Base-by-base conservation (phyloP, 2,888 invertebrate genomes). In the Limnephilus marmoratus region DNA sequence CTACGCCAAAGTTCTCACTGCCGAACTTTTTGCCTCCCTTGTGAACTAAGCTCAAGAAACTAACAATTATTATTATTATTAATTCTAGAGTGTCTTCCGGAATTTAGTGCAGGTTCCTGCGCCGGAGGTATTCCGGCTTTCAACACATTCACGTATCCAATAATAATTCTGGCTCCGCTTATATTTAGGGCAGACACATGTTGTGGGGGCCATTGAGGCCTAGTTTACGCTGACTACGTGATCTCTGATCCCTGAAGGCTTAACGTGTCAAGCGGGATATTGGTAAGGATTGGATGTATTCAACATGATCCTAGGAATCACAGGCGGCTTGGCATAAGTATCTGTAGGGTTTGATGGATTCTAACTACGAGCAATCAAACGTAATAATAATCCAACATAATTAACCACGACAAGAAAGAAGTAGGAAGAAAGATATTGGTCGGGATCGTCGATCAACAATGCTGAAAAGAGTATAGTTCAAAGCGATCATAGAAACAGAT, bases 81-180 rank as follows among this genome's bases (percentile, higher is more conserved):
- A 68, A 68, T 68, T 24, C 68, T n/a, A 68, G 68, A 68, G 68
- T n/a, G n/a, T 68, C 68, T 68, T 68, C 24, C 24, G 68, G 68
- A 68, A 68, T 68, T 68, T 68, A 68, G 68, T 68, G 68, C 68
- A 68, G 68, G 68, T 68, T 68, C 68, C 68, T 68, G 68, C n/a
- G 68, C 24, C n/a, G 68, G 68, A 68, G 68, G 68, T 68, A 68
- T 68, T 68, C 68, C 24, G 9, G 68, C 68, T 68, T 68, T 68
- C 68, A 68, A 68, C 68, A 68, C 68, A 68, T 68, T 68, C 68
- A 68, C 68, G 68, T 68, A 24, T 68, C 68, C 68, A 68, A 68
- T 68, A 68, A 24, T 68, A 68, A 68, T 68, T 68, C 68, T 24
- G n/a, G 68, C 9, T 24, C 68, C 68, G 24, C 24, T 68, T n/a